Conservation (phyloP, 1,140 invertebrate genomes). For the Hycleus phaleratus region DNA sequence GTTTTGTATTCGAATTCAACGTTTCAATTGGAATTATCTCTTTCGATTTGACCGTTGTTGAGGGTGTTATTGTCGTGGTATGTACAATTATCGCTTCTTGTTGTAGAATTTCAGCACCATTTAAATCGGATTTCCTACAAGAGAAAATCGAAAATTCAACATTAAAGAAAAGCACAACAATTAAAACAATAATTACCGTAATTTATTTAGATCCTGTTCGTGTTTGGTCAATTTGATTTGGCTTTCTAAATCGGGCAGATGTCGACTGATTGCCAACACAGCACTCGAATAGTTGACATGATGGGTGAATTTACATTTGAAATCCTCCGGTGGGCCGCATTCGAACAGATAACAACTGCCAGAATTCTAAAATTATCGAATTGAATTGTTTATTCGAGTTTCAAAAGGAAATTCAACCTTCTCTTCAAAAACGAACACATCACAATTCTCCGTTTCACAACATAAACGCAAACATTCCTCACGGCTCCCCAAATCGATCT, state of each 20-base stretch:
- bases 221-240: conserved; percentile 67
- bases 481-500: conserved; percentile 67
- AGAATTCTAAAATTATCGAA: conserved; percentile 52
- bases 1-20: conserved; percentile 1
- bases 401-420: conserved; percentile 54
- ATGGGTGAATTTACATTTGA: conserved; percentile 85
- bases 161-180: not conserved
- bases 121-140: conserved; percentile 21
- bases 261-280: conserved; percentile 59
- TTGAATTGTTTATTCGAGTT: not conserved
- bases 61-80: conserved; percentile 13
- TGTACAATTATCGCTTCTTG: not conserved
- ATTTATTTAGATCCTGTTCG: conserved; percentile 69
- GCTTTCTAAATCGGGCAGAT: conserved; percentile 57
- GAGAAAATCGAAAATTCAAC: not conserved
- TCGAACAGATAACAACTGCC: conserved; percentile 89
- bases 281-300: conserved; percentile 87
- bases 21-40: not conserved
- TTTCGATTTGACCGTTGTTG: conserved; percentile 17
- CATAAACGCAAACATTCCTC: conserved; percentile 79
- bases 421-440: conserved; percentile 88
- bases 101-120: conserved; percentile 1
- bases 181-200: conserved; percentile 47
- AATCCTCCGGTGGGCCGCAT: conserved; percentile 79
- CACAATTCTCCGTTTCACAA: conserved; percentile 77